phyloP scores from a whole-genome alignment of 2,888 invertebrate genomes.

The Ischnura elegans region DNA sequence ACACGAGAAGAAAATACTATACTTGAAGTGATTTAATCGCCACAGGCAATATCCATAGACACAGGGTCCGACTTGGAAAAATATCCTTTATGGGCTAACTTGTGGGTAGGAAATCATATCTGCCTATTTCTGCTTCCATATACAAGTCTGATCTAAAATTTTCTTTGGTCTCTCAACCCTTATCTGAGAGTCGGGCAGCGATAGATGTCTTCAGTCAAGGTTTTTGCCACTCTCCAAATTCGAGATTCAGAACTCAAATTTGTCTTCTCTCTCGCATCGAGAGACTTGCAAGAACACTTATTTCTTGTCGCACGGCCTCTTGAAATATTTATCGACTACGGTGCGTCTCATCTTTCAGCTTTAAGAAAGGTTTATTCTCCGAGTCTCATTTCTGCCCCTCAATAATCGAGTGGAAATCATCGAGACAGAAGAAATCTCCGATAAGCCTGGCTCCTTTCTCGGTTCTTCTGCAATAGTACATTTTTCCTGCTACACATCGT shows the following conservation, averaged over 20 bases:
- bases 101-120: no score
- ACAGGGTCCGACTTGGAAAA: no score
- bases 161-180: background rate
- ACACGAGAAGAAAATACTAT: no score
- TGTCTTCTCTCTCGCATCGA: background rate
- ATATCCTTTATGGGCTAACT: no score
- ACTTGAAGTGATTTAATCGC: no score
- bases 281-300: background rate
- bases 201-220: background rate
- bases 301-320: background rate
- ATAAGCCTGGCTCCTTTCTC: background rate
- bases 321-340: slow-evolving; percentile 39
- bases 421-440: slow-evolving; percentile 26
- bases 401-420: slow-evolving; percentile 54
- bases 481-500: background rate
- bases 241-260: background rate
- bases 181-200: background rate
- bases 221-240: no score
- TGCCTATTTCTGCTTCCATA: no score
- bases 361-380: background rate
- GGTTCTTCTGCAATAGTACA: background rate
- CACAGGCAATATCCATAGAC: no score
- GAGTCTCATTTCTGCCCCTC: slow-evolving; percentile 11
- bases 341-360: background rate
- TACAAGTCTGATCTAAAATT: no score